Conservation (phyloP, 92 coral and sea anemone species). For the Parazoanthus darwini region DNA sequence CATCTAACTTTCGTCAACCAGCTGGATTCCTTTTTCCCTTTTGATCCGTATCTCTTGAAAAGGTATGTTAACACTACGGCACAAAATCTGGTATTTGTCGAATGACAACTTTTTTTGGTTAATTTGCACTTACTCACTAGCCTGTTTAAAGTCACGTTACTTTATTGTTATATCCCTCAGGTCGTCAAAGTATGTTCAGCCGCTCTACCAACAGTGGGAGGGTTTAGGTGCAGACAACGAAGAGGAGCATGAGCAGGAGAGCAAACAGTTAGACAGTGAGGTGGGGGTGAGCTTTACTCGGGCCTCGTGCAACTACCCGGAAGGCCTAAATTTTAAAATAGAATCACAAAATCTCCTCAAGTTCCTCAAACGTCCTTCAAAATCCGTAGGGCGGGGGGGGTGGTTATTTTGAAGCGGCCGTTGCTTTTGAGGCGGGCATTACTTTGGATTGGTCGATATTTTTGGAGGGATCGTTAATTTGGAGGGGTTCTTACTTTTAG, state of each 20-base stretch:
- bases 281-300: slow-evolving; percentile 28
- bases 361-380: no score
- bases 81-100: not conserved
- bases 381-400: no score
- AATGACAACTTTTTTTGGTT: no score
- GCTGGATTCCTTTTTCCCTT: slow-evolving; percentile 94
- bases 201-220: slow-evolving; percentile 89
- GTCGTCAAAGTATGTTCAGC: slow-evolving; percentile 70
- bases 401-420: no score
- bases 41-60: slow-evolving; percentile 89
- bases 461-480: no score
- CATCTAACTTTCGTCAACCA: slow-evolving; percentile 79
- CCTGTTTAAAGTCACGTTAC: not conserved
- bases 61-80: slow-evolving; percentile 46
- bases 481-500: no score
- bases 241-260: slow-evolving; percentile 42
- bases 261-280: slow-evolving; percentile 66
- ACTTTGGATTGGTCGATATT: no score
- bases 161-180: slow-evolving; percentile 36
- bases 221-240: slow-evolving; percentile 68
- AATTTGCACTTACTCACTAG: not conserved
- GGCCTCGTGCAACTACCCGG: no score
- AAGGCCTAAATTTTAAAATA: no score
- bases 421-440: no score
- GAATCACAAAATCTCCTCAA: no score